Evolutionary conservation across 2,888 invertebrate genomes (phyloP).

Genomic region (Nineta flava): DNA sequence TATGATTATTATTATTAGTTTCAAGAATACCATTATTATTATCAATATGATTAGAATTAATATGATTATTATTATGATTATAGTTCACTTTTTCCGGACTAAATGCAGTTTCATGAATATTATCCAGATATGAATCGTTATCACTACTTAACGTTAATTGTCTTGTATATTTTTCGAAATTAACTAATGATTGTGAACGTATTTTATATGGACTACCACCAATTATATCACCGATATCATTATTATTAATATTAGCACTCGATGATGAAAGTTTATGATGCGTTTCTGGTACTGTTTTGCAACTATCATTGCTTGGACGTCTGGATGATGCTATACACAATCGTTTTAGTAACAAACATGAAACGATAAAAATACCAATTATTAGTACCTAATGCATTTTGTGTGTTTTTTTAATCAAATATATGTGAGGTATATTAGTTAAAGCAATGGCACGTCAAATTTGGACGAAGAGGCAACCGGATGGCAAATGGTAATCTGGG

Average conservation of each 20-base stretch:
- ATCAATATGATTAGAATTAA: background rate
- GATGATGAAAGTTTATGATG: slow-evolving; percentile 14
- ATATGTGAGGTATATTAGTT: too few relatives aligned
- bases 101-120: background rate
- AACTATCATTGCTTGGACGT: slow-evolving; percentile 23
- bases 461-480: too few relatives aligned
- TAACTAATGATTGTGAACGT: slow-evolving; percentile 4
- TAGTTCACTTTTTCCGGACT: background rate
- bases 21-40: background rate
- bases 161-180: background rate
- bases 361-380: slow-evolving; percentile 2
- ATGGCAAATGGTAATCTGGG: too few relatives aligned
- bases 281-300: slow-evolving; percentile 22
- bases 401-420: too few relatives aligned
- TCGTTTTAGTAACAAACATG: too few relatives aligned
- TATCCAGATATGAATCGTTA: background rate
- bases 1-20: background rate
- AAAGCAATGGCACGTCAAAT: too few relatives aligned
- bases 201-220: background rate
- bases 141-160: background rate
- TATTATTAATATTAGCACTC: too few relatives aligned
- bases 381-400: background rate
- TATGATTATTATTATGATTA: background rate
- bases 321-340: slow-evolving; percentile 22
- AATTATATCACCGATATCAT: background rate